Evolutionary conservation across 2,797 vertebrate species (phyloP).

Genomic region (Lutjanus argentimaculatus): DNA sequence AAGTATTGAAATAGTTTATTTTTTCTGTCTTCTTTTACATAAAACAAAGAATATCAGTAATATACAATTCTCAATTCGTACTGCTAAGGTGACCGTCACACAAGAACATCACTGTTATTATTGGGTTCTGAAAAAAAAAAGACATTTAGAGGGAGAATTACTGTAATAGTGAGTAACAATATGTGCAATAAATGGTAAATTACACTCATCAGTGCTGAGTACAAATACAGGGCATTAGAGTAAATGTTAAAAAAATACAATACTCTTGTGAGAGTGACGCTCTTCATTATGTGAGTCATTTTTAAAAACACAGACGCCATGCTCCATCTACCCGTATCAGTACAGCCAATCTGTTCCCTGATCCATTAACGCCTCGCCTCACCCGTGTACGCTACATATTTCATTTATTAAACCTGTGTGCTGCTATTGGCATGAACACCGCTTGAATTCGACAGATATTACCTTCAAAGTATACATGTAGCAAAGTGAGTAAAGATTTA

Average conservation of each 20-base stretch:
- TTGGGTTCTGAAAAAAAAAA: constrained; percentile 56
- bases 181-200: constrained; percentile 68
- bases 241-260: constrained; percentile 83
- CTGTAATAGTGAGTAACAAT: constrained; percentile 64
- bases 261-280: constrained; percentile 69
- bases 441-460: constrained; percentile 40
- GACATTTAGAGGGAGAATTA: constrained; percentile 51
- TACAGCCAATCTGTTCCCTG: constrained; percentile 67
- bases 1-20: constrained; percentile 83
- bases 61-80: constrained; percentile 65
- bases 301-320: constrained; percentile 68
- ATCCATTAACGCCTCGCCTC: constrained; percentile 45
- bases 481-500: constrained; percentile 45
- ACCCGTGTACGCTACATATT: constrained; percentile 58
- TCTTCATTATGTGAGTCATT: constrained; percentile 52
- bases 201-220: constrained; percentile 70
- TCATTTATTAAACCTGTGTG: constrained; percentile 47
- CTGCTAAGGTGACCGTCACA: constrained; percentile 76
- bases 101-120: constrained; percentile 70
- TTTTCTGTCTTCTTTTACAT: constrained; percentile 69
- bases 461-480: constrained; percentile 46
- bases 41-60: constrained; percentile 75
- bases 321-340: constrained; percentile 77
- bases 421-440: constrained; percentile 46
- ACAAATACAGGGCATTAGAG: constrained; percentile 72